Evolutionary conservation across 1,140 invertebrate genomes (phyloP).

Genomic region (Drosophila truncata): DNA sequence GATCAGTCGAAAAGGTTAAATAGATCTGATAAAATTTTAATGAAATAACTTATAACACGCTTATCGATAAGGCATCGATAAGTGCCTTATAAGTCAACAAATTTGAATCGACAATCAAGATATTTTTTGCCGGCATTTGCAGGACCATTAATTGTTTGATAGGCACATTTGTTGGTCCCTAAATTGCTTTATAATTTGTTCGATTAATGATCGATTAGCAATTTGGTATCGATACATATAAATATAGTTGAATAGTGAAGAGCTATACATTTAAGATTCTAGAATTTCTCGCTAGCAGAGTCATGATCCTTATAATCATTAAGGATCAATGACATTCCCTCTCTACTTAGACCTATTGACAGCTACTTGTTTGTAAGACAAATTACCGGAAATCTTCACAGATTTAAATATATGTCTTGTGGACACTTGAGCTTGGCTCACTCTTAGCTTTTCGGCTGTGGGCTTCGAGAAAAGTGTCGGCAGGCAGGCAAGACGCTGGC

Average conservation of each 20-base stretch:
- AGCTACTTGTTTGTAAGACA: not conserved
- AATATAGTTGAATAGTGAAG: too few relatives aligned
- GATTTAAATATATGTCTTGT: conserved; percentile 42
- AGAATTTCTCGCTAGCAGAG: not conserved
- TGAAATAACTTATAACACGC: conserved; percentile 4
- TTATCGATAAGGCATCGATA: conserved; percentile 18
- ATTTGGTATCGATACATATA: not conserved
- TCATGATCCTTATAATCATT: too few relatives aligned
- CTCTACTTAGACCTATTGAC: not conserved
- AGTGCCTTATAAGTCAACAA: too few relatives aligned
- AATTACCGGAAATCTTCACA: conserved; percentile 65
- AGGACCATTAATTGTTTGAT: not conserved
- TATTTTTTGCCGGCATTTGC: not conserved
- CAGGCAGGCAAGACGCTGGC: conserved; percentile 21
- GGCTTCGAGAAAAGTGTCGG: conserved; percentile 48
- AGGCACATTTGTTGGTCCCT: not conserved
- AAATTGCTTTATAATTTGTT: not conserved
- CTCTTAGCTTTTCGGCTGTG: conserved; percentile 24
- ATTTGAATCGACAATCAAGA: not conserved
- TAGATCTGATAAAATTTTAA: not conserved
- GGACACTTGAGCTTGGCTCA: conserved; percentile 9
- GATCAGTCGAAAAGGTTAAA: conserved; percentile 41
- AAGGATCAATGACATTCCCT: conserved; percentile 1
- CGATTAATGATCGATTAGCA: too few relatives aligned
- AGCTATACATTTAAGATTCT: too few relatives aligned